Evolutionary conservation across 2,113 vertebrate species (phyloP).

Genomic region (Atherinomorus stipes): DNA sequence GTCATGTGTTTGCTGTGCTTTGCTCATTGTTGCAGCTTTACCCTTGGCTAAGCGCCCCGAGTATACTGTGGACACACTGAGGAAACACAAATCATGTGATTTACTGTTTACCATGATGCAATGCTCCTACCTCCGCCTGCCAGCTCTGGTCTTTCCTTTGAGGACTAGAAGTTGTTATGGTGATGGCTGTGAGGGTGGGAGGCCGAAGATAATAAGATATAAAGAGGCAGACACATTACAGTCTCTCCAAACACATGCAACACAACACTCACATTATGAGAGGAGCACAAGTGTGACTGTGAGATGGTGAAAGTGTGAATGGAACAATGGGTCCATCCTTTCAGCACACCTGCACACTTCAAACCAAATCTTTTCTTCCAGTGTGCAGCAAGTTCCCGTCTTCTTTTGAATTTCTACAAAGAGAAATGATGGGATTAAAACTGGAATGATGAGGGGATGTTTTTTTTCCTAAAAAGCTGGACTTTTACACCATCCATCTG

Average conservation of each 20-base stretch:
- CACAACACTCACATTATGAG: slow-evolving; percentile 3
- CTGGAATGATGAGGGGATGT: too few relatives aligned
- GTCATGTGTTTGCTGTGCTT: slow-evolving; percentile 65
- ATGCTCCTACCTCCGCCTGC: slow-evolving; percentile 18
- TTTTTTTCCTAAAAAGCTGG: too few relatives aligned
- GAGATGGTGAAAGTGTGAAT: slow-evolving; percentile 1
- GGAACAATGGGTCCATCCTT: background rate
- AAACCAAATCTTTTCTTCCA: background rate
- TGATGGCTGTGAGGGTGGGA: slow-evolving; percentile 6
- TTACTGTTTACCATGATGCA: slow-evolving; percentile 38
- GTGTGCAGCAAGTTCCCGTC: background rate
- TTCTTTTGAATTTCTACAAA: too few relatives aligned
- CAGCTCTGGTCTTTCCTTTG: slow-evolving; percentile 2
- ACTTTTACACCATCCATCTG: too few relatives aligned
- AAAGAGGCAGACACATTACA: background rate
- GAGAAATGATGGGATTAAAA: too few relatives aligned
- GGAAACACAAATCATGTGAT: slow-evolving; percentile 31
- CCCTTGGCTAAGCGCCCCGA: slow-evolving; percentile 8
- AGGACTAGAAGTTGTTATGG: slow-evolving; percentile 43
- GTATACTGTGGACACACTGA: slow-evolving; percentile 9
- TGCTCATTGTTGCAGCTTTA: slow-evolving; percentile 38
- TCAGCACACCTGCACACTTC: background rate
- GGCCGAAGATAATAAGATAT: background rate
- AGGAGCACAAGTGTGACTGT: slow-evolving; percentile 1
- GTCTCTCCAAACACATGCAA: background rate